phyloP scores from a whole-genome alignment of 2,113 vertebrate genomes.

The Trematocara marginatum region DNA sequence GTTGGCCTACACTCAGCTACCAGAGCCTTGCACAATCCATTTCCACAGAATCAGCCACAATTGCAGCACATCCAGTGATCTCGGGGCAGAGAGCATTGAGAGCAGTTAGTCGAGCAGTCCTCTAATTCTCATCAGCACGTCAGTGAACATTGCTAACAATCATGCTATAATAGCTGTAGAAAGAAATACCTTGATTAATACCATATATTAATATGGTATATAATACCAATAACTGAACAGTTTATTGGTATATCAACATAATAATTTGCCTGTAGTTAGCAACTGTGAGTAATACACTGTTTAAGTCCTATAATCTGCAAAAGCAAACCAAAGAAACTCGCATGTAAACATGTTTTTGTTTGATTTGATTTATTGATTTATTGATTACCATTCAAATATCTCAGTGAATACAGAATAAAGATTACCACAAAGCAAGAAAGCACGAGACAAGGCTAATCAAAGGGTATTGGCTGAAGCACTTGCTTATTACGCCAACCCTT shows the following conservation, averaged over 20 bases:
- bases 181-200: not conserved
- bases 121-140: not conserved
- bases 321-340: not conserved
- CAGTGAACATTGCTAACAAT: not conserved
- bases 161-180: not conserved
- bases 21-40: not conserved
- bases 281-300: not conserved
- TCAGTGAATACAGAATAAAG: not conserved
- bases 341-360: not conserved
- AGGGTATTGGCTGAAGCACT: not conserved
- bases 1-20: constrained; percentile 1
- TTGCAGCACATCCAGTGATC: not conserved
- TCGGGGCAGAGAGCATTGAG: not conserved
- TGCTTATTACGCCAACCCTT: not conserved
- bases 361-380: not conserved
- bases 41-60: not conserved
- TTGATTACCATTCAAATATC: not conserved
- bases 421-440: not conserved
- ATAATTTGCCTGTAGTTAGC: not conserved
- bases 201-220: not conserved
- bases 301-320: not conserved
- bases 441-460: not conserved
- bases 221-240: not conserved
- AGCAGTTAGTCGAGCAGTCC: not conserved
- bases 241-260: not conserved